Base-by-base conservation (phyloP, 2,888 invertebrate species). In the Dolichomitus sp. region DNA sequence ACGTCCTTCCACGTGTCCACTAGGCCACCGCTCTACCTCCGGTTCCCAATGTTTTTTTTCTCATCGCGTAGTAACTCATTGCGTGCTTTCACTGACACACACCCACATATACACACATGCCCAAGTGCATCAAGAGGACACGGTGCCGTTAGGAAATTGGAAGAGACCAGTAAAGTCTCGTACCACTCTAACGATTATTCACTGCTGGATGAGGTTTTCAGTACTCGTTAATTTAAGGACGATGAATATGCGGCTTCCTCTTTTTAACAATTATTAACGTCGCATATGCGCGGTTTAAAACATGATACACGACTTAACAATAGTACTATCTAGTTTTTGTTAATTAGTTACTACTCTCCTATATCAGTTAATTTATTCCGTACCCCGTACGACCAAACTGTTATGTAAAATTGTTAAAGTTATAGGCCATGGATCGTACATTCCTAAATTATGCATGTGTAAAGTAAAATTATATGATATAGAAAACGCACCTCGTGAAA, bases 1-100 rank as follows among this genome's bases (percentile, higher is more conserved):
- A 63, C 77, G 81, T 73, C 79, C 79, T 59, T 72, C 72, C 59
- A 17, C 59, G 79, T 79, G 79, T 79, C 40, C 65, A 37, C 57
- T 33, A 37, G 63, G 37, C 45, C 7, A 42, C 37, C 59, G 45
- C 52, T 65, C 45, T 57, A 48, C 66, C 11, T 57, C 37, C 48
- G 45, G 57, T 50, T 61, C 59, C 27, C 50, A 61, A 48, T 61
- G 40, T 68, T 77, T 23, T 66, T 79, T 79, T 79, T 57, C 52
- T 54, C 45, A 37, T 65, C 78, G 37, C 14, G 61, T 3, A 7
- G 42, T 45, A 23, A 27, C 40, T 48, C 37, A 37, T 23, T 37
- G 7, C 52, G 9, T n/a, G 23, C 27, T 52, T 63, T 52, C 27
- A 30, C 61, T 23, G 27, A 14, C 48, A n/a, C 42, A 52, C 52